Evolutionary conservation across 2,888 invertebrate species (phyloP), one percentile per base, ranked within the genome.

Genomic region (Flexamia atlantica): DNA sequence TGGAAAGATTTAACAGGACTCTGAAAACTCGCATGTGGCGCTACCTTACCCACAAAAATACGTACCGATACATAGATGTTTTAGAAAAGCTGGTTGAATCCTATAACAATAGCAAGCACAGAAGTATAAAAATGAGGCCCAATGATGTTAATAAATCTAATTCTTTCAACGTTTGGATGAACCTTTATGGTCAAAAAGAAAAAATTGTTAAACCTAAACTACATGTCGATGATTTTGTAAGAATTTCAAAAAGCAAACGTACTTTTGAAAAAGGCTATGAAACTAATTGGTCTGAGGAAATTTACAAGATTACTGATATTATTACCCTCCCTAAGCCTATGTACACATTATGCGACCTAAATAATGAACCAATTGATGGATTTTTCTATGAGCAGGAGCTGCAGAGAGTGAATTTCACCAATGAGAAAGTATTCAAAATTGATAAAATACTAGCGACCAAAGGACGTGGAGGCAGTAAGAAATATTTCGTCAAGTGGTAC

Each of bases 1-100:
- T 88, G 5, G 89, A 90, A 86, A 81, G 89, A 5, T 88, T 88
- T 20, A 87, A 89, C 84, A 76, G 88, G 76, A 89, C 88, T 4
- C 42, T 89, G 17, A 89, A 89, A 85, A 86, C 86, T 32, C 87
- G 85, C 81, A 87, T 89, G 83, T 89, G 86, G 85, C 85, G 85
- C 46, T 87, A 88, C 82, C 89, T 89, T 72, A 87, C 87, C n/a
- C n/a, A 84, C n/a, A 84, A 86, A 12, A 87, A 87, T 20, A 87
- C 86, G 0, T 85, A 84, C 14, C 84, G 85, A 10, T 89, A 88
- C 83, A 83, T 88, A 7, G 86, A 88, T 76, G 85, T 88, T 14
- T 81, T 89, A 68, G 85, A 85, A 36, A 74, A 86, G 4, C 57
- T 89, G 53, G 76, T 88, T 7, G n/a, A 83, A 10, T 82, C 87